phyloP scores from a whole-genome alignment of 92 coral and sea anemone genomes.

The Zoanthus gigantus region DNA sequence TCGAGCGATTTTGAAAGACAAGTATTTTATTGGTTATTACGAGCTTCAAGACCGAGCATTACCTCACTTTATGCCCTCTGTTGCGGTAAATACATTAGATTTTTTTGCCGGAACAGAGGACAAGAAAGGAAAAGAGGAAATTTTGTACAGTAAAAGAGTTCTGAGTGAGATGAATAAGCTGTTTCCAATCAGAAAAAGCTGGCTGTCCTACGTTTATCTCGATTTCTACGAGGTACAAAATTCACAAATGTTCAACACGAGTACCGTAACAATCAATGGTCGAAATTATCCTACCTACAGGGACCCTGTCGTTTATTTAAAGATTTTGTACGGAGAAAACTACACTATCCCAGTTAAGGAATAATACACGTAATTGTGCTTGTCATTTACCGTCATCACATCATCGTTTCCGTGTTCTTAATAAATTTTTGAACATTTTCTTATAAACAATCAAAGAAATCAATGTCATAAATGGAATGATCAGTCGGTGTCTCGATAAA shows the following conservation, averaged over 20 bases:
- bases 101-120: slow-evolving; percentile 26
- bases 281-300: slow-evolving; percentile 32
- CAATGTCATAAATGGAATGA: background rate
- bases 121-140: slow-evolving; percentile 22
- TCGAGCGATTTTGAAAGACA: background rate
- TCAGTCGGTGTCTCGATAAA: background rate
- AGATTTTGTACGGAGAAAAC: slow-evolving; percentile 39
- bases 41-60: slow-evolving; percentile 39
- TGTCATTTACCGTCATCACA: background rate
- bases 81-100: background rate
- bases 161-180: slow-evolving; percentile 23
- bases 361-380: background rate
- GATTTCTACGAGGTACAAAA: slow-evolving; percentile 40
- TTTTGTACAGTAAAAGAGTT: slow-evolving; percentile 32
- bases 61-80: slow-evolving; percentile 41
- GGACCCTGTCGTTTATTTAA: slow-evolving; percentile 27
- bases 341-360: slow-evolving; percentile 26
- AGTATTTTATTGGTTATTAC: slow-evolving; percentile 30
- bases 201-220: slow-evolving; percentile 27
- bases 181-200: slow-evolving; percentile 24
- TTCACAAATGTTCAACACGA: background rate
- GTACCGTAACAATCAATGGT: slow-evolving; percentile 21
- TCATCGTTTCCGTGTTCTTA: background rate
- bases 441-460: background rate
- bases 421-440: background rate